A percentile compares a stretch with the other conserved stretches of the same genome.
These are phyloP conservation scores for Syrrhaptes paradoxus DNA, from an alignment of 2,113 vertebrate species.

Conservation along the genomic window DNA sequence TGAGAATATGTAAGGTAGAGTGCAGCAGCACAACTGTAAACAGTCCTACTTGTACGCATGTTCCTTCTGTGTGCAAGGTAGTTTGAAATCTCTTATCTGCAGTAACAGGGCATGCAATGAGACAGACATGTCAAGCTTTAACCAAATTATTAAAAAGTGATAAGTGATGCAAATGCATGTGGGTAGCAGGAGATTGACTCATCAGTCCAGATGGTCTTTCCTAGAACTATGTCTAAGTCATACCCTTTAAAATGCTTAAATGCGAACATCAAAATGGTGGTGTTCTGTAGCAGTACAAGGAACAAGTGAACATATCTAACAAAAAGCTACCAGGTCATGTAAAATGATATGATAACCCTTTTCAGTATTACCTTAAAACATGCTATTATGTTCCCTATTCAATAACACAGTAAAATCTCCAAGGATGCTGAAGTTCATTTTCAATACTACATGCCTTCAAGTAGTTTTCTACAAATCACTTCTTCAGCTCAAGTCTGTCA, in stretches of 20 bases:
- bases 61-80: background rate
- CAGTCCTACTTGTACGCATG: background rate
- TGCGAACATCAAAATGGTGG: background rate
- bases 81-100: background rate
- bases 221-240: background rate
- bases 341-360: background rate
- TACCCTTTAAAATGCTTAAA: background rate
- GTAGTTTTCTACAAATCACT: no score
- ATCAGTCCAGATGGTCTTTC: background rate
- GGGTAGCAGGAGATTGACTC: background rate
- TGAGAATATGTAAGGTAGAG: background rate
- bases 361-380: background rate
- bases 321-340: background rate
- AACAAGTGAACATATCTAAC: fast-evolving
- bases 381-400: no score
- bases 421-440: no score
- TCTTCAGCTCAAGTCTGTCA: no score
- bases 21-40: background rate
- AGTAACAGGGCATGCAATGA: background rate
- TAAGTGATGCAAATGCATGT: background rate
- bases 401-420: no score
- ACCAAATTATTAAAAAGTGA: background rate
- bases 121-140: background rate
- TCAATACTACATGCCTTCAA: no score
- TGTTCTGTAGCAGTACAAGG: background rate